phyloP scores from a whole-genome alignment of 2,888 invertebrate genomes.

The Thera obeliscata region DNA sequence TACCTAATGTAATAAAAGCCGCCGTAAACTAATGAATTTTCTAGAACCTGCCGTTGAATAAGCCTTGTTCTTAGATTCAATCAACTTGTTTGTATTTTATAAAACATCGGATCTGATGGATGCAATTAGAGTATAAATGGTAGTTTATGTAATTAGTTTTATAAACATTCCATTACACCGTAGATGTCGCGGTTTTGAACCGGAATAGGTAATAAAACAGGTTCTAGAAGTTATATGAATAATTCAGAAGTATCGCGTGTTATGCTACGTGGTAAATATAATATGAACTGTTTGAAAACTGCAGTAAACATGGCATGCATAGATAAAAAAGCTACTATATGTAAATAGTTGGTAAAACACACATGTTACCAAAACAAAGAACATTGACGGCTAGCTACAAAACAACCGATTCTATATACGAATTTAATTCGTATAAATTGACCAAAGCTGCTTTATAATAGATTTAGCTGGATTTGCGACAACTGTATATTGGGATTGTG shows the following conservation, averaged over 20 bases:
- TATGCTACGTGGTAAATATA: slow-evolving; percentile 47
- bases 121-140: no score
- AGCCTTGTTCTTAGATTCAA: no score
- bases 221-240: slow-evolving; percentile 56
- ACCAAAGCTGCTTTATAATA: slow-evolving; percentile 60
- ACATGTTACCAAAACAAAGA: slow-evolving; percentile 35
- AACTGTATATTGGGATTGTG: slow-evolving; percentile 53
- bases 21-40: no score
- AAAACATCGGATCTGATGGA: no score
- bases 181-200: slow-evolving; percentile 27
- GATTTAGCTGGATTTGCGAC: slow-evolving; percentile 56
- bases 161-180: neutral
- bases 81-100: no score
- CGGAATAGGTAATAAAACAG: slow-evolving; percentile 43
- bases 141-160: no score
- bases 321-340: slow-evolving; percentile 36
- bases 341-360: slow-evolving; percentile 2
- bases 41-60: no score
- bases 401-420: slow-evolving; percentile 47
- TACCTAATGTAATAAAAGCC: neutral
- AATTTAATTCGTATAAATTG: slow-evolving; percentile 60
- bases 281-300: slow-evolving; percentile 53
- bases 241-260: slow-evolving; percentile 60
- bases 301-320: slow-evolving; percentile 52
- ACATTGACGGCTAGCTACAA: slow-evolving; percentile 33